Evolutionary conservation across 1,140 invertebrate genomes (phyloP).

Genomic region (Cryptotermes secundus): DNA sequence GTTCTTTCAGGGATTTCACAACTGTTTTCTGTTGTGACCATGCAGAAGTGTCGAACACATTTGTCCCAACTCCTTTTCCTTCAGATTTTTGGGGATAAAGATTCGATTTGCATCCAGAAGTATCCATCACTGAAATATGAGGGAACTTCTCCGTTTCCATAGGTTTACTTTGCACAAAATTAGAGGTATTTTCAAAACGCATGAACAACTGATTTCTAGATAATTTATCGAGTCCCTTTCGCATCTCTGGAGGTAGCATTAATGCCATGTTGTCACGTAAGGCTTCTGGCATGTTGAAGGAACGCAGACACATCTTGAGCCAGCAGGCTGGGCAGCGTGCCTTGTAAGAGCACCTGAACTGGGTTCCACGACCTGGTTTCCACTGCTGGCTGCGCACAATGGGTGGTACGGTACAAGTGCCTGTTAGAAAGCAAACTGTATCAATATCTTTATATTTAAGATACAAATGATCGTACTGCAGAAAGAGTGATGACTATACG

Average conservation of each 20-base stretch:
- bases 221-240: not conserved
- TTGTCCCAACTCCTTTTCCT: constrained; percentile 23
- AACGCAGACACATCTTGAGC: constrained; percentile 78
- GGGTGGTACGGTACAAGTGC: constrained; percentile 67
- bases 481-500: too few relatives aligned
- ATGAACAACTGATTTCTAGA: not conserved
- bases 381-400: constrained; percentile 68
- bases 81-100: constrained; percentile 22
- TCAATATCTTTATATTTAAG: not conserved
- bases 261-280: constrained; percentile 39
- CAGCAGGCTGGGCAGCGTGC: constrained; percentile 81
- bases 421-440: constrained; percentile 30
- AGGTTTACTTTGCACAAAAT: not conserved
- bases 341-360: constrained; percentile 66
- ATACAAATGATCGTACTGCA: too few relatives aligned
- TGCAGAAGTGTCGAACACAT: not conserved
- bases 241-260: constrained; percentile 54
- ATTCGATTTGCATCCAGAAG: constrained; percentile 1
- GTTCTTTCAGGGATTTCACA: constrained; percentile 26
- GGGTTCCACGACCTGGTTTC: constrained; percentile 49
- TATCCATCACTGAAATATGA: not conserved
- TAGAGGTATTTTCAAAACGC: not conserved
- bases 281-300: constrained; percentile 65
- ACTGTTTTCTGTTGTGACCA: constrained; percentile 27
- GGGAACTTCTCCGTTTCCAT: not conserved